Evolutionary conservation across 2,888 invertebrate genomes (phyloP).

Genomic region (Heliconius charithonia): DNA sequence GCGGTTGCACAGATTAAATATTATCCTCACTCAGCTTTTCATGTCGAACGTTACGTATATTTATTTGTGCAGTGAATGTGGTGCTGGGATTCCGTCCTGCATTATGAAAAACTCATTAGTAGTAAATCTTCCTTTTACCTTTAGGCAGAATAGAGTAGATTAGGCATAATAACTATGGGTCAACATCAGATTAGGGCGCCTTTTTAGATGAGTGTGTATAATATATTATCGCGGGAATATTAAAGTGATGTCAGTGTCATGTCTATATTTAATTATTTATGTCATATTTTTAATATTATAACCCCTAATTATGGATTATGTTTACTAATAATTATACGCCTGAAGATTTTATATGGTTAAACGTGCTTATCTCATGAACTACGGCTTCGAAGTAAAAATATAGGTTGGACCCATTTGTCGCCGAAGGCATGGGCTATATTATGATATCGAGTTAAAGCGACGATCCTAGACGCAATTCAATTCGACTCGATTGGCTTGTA

Average conservation of each 20-base stretch:
- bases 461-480: too few species aligned
- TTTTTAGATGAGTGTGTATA: neutral
- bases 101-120: conserved; percentile 7
- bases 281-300: neutral
- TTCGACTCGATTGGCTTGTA: too few species aligned
- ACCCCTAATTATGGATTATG: too few species aligned
- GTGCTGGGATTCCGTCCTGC: conserved; percentile 14
- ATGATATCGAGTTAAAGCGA: too few species aligned
- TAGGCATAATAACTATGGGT: conserved; percentile 4
- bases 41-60: conserved; percentile 29
- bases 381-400: too few species aligned
- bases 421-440: too few species aligned
- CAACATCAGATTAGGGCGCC: neutral
- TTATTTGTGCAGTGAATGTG: conserved; percentile 18
- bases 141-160: neutral
- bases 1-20: conserved; percentile 28
- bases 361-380: neutral
- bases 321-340: too few species aligned
- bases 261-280: neutral
- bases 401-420: too few species aligned
- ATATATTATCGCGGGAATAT: conserved; percentile 1
- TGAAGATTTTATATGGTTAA: neutral
- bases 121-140: neutral
- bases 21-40: conserved; percentile 22
- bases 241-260: neutral